phyloP scores from a whole-genome alignment of 2,888 invertebrate species.

The Nymphalis c-album region DNA sequence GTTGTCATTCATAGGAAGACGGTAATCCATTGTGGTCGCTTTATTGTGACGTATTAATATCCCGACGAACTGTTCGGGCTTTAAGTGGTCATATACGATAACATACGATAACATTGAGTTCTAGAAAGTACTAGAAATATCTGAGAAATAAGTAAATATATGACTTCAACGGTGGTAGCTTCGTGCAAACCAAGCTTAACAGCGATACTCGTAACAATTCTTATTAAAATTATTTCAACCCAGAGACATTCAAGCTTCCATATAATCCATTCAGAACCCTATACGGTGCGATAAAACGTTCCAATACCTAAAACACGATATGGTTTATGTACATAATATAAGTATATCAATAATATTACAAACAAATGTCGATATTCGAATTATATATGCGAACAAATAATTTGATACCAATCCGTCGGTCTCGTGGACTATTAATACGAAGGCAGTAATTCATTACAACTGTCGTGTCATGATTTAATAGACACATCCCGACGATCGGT shows the following conservation, averaged over 20 bases:
- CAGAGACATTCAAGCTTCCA: no score
- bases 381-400: neutral
- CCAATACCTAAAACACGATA: no score
- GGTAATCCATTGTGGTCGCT: slow-evolving; percentile 29
- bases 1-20: slow-evolving; percentile 23
- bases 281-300: no score
- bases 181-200: no score
- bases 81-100: neutral
- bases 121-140: neutral
- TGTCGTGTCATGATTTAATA: slow-evolving; percentile 6
- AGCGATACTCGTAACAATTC: no score
- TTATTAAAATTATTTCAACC: no score
- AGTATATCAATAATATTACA: no score
- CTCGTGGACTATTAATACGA: neutral
- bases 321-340: no score
- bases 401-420: neutral
- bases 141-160: no score
- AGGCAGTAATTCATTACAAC: slow-evolving; percentile 5
- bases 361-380: neutral
- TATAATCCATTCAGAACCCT: no score
- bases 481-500: slow-evolving; percentile 7
- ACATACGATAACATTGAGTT: neutral
- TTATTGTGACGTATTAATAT: slow-evolving; percentile 26
- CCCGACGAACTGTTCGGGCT: slow-evolving; percentile 20
- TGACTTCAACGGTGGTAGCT: no score